Percentiles rank a stretch among this genome's conserved stretches.
Evolutionary conservation across 1,140 invertebrate species (phyloP).

Genomic region (Ceratina calcarata): DNA sequence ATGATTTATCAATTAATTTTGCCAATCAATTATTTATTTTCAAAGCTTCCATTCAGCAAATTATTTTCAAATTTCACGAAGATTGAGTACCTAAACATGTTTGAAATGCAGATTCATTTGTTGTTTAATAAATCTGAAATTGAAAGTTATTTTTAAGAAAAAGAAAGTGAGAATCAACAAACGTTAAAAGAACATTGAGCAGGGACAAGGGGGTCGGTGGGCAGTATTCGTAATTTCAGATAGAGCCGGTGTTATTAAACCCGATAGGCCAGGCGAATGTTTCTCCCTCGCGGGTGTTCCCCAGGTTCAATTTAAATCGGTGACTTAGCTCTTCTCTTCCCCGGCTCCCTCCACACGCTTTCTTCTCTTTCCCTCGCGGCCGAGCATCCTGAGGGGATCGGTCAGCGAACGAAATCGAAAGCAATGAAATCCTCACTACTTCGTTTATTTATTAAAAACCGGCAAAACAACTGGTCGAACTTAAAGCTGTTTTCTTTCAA

Average conservation of each 20-base stretch:
- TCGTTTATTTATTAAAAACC: slow-evolving; percentile 69
- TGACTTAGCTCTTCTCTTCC: slow-evolving; percentile 76
- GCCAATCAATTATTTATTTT: no score
- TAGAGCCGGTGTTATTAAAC: slow-evolving; percentile 68
- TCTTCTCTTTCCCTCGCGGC: slow-evolving; percentile 45
- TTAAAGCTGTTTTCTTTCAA: slow-evolving; percentile 59
- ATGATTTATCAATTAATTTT: no score
- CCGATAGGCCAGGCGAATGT: slow-evolving; percentile 64
- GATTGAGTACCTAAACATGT: no score
- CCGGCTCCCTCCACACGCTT: slow-evolving; percentile 13
- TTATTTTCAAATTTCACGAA: no score
- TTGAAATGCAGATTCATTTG: no score
- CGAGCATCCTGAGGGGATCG: slow-evolving; percentile 37
- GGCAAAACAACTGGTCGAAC: slow-evolving; percentile 77
- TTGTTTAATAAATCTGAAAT: no score
- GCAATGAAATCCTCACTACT: slow-evolving; percentile 62
- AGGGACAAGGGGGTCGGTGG: slow-evolving; percentile 37
- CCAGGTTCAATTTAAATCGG: slow-evolving; percentile 77
- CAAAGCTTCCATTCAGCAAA: no score
- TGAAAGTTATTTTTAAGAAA: no score
- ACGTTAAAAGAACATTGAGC: background rate
- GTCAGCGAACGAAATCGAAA: slow-evolving; percentile 43
- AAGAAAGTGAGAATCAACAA: no score
- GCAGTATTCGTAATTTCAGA: slow-evolving; percentile 64
- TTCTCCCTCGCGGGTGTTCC: slow-evolving; percentile 75